phyloP scores from a whole-genome alignment of 2,888 invertebrate genomes.

The Liodrosophila aerea region DNA sequence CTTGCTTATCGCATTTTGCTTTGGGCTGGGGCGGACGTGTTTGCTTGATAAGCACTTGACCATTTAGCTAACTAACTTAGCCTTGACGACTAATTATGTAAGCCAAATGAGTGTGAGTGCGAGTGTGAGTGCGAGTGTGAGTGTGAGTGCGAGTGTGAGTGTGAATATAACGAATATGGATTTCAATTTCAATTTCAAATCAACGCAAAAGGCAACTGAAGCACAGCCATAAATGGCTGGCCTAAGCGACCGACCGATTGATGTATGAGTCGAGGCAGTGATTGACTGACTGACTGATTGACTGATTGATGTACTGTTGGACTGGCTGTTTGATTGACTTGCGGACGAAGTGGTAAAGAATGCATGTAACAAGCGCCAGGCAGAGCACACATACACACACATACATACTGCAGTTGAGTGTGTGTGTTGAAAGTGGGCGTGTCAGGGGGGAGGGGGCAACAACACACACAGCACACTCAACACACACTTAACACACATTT shows the following conservation, averaged over 20 bases:
- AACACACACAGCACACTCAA: too few relatives aligned
- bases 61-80: slow-evolving; percentile 37
- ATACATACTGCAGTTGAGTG: too few relatives aligned
- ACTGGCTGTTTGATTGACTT: neutral
- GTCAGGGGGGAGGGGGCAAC: neutral
- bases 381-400: too few relatives aligned
- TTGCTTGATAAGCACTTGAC: slow-evolving; percentile 40
- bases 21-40: slow-evolving; percentile 10
- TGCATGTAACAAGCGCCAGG: slow-evolving; percentile 16
- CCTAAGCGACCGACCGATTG: slow-evolving; percentile 5
- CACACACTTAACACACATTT: slow-evolving; percentile 18
- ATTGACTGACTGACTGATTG: slow-evolving; percentile 10
- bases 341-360: slow-evolving; percentile 25
- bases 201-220: slow-evolving; percentile 36
- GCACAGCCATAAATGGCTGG: slow-evolving; percentile 34
- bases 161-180: slow-evolving; percentile 13
- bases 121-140: slow-evolving; percentile 5
- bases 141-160: neutral
- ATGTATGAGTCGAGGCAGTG: slow-evolving; percentile 7
- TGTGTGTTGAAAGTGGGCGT: slow-evolving; percentile 1
- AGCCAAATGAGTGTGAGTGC: slow-evolving; percentile 10
- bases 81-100: slow-evolving; percentile 51
- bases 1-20: slow-evolving; percentile 31
- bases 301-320: slow-evolving; percentile 1
- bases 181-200: slow-evolving; percentile 25